These are phyloP conservation scores for Tuta absoluta DNA, from an alignment of 2,888 invertebrate species.

Conservation along the genomic window DNA sequence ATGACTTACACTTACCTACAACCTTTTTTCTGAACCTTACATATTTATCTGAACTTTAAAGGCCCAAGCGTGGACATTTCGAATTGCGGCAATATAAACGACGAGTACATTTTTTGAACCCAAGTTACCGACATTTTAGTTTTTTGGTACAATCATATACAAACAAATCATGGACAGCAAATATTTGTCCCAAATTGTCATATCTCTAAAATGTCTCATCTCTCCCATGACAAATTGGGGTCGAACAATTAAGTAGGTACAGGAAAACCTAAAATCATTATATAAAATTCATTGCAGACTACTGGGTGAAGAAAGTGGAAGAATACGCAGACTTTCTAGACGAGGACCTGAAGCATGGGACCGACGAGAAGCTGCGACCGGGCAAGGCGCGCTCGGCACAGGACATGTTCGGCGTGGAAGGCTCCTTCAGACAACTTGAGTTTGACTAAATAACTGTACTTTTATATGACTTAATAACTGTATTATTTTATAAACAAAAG, in stretches of 20 bases:
- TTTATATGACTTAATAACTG: too few species aligned
- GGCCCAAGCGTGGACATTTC: too few species aligned
- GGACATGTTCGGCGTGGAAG: constrained; percentile 73
- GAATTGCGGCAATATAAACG: too few species aligned
- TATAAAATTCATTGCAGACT: constrained; percentile 40
- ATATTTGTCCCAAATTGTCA: not conserved
- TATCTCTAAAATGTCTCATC: not conserved
- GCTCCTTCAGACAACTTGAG: constrained; percentile 70
- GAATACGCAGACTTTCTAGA: constrained; percentile 72
- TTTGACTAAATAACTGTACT: constrained; percentile 42
- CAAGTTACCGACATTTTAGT: too few species aligned
- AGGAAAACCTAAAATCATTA: not conserved
- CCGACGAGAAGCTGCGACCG: constrained; percentile 71
- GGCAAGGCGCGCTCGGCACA: constrained; percentile 66
- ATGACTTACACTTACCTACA: too few species aligned
- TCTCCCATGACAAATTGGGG: not conserved
- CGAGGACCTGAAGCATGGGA: constrained; percentile 70
- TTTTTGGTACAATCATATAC: too few species aligned
- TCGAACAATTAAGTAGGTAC: not conserved
- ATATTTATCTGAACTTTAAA: too few species aligned
- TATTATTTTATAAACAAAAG: too few species aligned
- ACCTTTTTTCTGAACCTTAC: too few species aligned
- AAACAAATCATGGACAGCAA: too few species aligned
- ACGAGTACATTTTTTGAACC: too few species aligned
- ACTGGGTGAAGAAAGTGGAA: constrained; percentile 62